These are phyloP conservation scores for Heliconius charithonia DNA, from an alignment of 2,888 invertebrate species.

Conservation along the genomic window DNA sequence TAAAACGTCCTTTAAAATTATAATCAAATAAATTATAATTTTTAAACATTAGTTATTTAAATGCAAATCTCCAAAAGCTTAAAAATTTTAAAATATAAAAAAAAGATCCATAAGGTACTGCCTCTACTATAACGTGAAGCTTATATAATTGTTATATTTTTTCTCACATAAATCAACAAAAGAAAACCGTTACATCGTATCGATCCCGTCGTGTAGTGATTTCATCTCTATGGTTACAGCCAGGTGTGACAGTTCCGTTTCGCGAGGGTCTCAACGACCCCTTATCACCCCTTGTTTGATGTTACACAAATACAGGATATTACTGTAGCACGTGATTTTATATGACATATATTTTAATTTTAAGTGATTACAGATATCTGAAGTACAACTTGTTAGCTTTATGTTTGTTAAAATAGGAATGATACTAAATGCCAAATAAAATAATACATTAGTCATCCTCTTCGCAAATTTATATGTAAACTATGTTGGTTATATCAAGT, in stretches of 20 bases:
- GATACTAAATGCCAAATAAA: not conserved
- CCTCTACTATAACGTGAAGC: not conserved
- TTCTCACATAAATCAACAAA: slow-evolving; percentile 52
- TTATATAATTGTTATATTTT: slow-evolving; percentile 1
- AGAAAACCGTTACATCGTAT: slow-evolving; percentile 70
- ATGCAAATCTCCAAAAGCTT: not conserved
- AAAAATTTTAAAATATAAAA: not conserved
- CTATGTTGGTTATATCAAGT: slow-evolving; percentile 5
- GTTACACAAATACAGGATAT: slow-evolving; percentile 60
- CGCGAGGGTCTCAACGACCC: slow-evolving; percentile 65
- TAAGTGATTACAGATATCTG: too few species aligned
- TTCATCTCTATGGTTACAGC: slow-evolving; percentile 81
- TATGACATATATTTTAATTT: not conserved
- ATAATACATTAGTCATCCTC: not conserved
- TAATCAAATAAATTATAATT: too few species aligned
- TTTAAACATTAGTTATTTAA: not conserved
- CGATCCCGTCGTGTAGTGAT: slow-evolving; percentile 72
- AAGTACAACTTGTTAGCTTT: too few species aligned
- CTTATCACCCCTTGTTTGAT: slow-evolving; percentile 50
- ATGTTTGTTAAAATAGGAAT: too few species aligned
- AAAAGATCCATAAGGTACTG: not conserved
- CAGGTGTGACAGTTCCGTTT: slow-evolving; percentile 73
- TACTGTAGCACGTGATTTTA: not conserved
- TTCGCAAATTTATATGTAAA: not conserved
- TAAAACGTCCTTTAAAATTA: too few species aligned